phyloP scores from a whole-genome alignment of 2,113 vertebrate genomes.

The Pampusana beccarii region DNA sequence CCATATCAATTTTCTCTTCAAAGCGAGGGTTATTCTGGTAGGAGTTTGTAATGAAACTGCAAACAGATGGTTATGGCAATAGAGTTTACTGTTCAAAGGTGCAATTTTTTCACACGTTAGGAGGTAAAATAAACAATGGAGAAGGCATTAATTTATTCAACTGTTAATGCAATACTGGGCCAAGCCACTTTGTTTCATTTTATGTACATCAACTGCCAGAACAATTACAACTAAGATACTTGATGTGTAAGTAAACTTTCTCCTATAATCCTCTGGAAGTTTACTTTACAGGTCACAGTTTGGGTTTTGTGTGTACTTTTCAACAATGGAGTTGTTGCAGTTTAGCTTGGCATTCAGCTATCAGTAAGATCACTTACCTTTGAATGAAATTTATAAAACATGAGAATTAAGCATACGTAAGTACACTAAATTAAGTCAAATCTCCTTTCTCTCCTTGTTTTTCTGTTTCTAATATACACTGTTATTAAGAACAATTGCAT shows the following conservation, averaged over 20 bases:
- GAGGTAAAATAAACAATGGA: slow-evolving; percentile 73
- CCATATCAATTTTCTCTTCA: slow-evolving; percentile 66
- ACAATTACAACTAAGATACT: slow-evolving; percentile 58
- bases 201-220: slow-evolving; percentile 59
- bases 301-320: slow-evolving; percentile 60
- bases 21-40: slow-evolving; percentile 62
- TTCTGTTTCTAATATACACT: neutral
- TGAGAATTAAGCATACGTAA: neutral
- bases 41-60: slow-evolving; percentile 61
- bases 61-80: slow-evolving; percentile 61
- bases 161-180: slow-evolving; percentile 57
- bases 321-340: slow-evolving; percentile 53
- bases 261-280: slow-evolving; percentile 49
- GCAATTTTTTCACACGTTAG: slow-evolving; percentile 65
- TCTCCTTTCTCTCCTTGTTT: neutral
- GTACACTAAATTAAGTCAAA: slow-evolving; percentile 40
- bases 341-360: slow-evolving; percentile 52
- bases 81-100: slow-evolving; percentile 62
- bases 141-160: slow-evolving; percentile 65
- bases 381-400: slow-evolving; percentile 53
- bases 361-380: slow-evolving; percentile 24
- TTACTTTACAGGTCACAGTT: slow-evolving; percentile 61
- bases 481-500: neutral
- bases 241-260: slow-evolving; percentile 62
- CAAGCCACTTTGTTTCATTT: slow-evolving; percentile 63